phyloP scores from a whole-genome alignment of 2,888 invertebrate species.

The Agonopterix arenella region DNA sequence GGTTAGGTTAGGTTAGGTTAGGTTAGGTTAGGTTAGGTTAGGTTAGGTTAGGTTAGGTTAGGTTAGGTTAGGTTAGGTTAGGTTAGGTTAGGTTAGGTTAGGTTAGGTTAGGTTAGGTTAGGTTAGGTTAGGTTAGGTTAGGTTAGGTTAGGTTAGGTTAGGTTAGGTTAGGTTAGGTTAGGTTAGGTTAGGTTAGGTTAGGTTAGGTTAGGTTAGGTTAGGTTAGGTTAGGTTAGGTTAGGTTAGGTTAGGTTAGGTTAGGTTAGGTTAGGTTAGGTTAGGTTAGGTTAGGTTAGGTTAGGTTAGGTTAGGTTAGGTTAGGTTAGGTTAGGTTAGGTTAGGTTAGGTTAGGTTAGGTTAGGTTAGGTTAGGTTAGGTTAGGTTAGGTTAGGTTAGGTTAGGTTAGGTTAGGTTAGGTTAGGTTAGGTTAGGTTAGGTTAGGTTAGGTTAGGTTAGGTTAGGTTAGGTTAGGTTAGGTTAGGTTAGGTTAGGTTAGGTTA shows the following conservation, averaged over 20 bases:
- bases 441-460: slow-evolving; percentile 8
- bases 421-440: slow-evolving; percentile 7
- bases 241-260: slow-evolving; percentile 6
- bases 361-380: slow-evolving; percentile 14
- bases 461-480: slow-evolving; percentile 6
- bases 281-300: slow-evolving; percentile 10
- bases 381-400: slow-evolving; percentile 15
- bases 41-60: slow-evolving; percentile 6
- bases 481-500: slow-evolving; percentile 6
- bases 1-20: slow-evolving; percentile 6
- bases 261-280: slow-evolving; percentile 11
- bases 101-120: slow-evolving; percentile 6
- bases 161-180: slow-evolving; percentile 6
- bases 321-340: slow-evolving; percentile 15
- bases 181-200: slow-evolving; percentile 6
- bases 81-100: slow-evolving; percentile 6
- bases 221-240: slow-evolving; percentile 7
- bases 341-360: slow-evolving; percentile 14
- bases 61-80: slow-evolving; percentile 6
- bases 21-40: slow-evolving; percentile 6
- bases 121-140: slow-evolving; percentile 6
- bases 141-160: slow-evolving; percentile 6
- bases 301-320: slow-evolving; percentile 13
- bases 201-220: slow-evolving; percentile 5
- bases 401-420: slow-evolving; percentile 12